These are phyloP conservation scores for Cygnus atratus DNA, from an alignment of 2,113 vertebrate species.

Conservation along the genomic window DNA sequence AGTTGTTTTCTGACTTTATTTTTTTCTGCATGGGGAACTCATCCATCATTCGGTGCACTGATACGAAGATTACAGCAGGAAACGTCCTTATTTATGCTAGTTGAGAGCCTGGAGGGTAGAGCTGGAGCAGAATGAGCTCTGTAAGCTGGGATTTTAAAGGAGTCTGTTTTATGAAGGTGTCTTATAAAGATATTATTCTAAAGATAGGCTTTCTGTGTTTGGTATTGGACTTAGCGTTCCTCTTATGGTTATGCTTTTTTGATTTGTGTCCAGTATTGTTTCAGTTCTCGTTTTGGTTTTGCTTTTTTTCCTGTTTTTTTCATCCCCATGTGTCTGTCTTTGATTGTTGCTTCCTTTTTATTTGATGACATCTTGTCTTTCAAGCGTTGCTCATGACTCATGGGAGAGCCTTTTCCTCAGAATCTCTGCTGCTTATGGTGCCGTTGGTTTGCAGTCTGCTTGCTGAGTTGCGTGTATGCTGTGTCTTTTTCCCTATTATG, in stretches of 20 bases:
- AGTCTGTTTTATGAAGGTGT: neutral
- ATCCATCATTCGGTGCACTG: neutral
- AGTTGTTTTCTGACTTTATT: neutral
- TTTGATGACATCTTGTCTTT: neutral
- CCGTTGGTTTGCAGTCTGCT: neutral
- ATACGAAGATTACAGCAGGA: neutral
- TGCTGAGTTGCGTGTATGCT: neutral
- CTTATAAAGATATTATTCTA: neutral
- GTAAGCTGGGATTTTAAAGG: neutral
- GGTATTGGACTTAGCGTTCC: neutral
- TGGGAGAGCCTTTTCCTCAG: neutral
- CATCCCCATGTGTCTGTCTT: neutral
- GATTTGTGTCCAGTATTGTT: neutral
- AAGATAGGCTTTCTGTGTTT: neutral
- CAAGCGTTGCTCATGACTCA: neutral
- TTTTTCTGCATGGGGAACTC: neutral
- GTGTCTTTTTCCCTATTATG: fast-evolving
- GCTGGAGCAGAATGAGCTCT: neutral
- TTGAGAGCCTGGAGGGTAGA: neutral
- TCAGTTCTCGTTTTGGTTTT: neutral
- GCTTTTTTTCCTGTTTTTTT: neutral
- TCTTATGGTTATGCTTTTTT: neutral
- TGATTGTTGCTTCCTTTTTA: neutral
- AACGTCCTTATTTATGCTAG: neutral
- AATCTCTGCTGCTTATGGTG: neutral